Percentiles rank a stretch among this genome's conserved stretches.
Evolutionary conservation across 2,797 vertebrate genomes (phyloP).

Genomic region (Brachyalestes nurse): DNA sequence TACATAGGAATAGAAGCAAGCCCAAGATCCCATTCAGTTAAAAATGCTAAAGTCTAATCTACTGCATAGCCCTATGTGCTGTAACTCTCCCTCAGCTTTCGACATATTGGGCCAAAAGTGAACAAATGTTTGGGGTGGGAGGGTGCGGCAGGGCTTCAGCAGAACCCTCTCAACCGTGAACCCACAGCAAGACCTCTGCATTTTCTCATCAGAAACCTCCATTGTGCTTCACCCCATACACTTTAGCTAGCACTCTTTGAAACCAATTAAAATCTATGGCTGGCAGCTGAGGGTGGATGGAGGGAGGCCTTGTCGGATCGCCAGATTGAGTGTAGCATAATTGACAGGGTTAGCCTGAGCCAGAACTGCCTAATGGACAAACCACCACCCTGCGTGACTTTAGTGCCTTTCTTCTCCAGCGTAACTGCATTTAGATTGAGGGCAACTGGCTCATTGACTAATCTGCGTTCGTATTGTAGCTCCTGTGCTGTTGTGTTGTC

Average conservation of each 20-base stretch:
- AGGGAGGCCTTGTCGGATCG: constrained; percentile 55
- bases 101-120: constrained; percentile 12
- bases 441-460: background rate
- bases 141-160: constrained; percentile 1
- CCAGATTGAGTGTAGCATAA: constrained; percentile 63
- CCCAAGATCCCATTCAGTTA: background rate
- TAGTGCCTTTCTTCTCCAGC: constrained; percentile 47
- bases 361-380: constrained; percentile 46
- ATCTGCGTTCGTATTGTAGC: background rate
- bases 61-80: background rate
- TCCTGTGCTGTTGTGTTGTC: constrained; percentile 1
- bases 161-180: constrained; percentile 30
- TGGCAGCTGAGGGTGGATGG: constrained; percentile 32
- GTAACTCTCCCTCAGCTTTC: background rate
- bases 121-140: no score
- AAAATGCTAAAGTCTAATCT: constrained; percentile 19
- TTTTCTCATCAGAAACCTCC: constrained; percentile 1
- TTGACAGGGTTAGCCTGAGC: constrained; percentile 57
- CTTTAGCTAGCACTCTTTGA: constrained; percentile 37
- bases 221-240: background rate
- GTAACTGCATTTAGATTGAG: constrained; percentile 33
- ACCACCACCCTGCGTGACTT: constrained; percentile 42
- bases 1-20: background rate
- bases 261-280: constrained; percentile 47
- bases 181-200: background rate